A percentile compares a stretch with the other conserved stretches of the same genome.
Evolutionary conservation across 2,113 vertebrate genomes (phyloP).

Genomic region (Pseudopodoces humilis): DNA sequence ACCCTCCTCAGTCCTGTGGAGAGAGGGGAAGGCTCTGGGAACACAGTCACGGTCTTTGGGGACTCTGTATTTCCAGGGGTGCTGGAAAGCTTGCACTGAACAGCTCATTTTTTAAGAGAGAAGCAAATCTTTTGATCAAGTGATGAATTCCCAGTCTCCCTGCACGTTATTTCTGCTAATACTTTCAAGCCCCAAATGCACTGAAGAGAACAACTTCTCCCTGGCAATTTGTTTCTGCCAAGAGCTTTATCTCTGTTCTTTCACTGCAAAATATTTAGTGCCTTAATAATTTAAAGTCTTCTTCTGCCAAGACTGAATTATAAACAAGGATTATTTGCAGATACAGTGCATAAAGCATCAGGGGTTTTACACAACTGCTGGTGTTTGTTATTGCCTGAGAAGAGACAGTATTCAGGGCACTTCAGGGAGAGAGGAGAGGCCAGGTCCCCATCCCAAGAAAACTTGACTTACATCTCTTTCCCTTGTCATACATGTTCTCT

Average conservation of each 20-base stretch:
- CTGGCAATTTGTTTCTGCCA: constrained; percentile 1
- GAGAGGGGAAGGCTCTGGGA: background rate
- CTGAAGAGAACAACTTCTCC: background rate
- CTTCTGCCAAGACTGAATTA: constrained; percentile 40
- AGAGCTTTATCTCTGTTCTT: background rate
- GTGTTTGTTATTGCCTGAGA: constrained; percentile 1
- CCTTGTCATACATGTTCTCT: background rate
- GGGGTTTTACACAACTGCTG: background rate
- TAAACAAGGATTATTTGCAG: constrained; percentile 53
- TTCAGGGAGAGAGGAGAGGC: background rate
- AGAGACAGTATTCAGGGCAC: background rate
- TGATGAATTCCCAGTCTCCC: background rate
- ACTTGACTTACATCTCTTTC: background rate
- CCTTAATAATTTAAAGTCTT: constrained; percentile 61
- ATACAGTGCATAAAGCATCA: background rate
- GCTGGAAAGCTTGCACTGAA: background rate
- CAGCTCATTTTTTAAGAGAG: background rate
- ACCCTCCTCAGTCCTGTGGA: background rate
- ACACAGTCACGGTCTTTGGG: background rate
- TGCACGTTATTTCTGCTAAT: background rate
- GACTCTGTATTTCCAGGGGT: background rate
- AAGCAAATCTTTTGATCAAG: background rate
- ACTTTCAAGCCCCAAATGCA: background rate
- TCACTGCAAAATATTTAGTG: constrained; percentile 31
- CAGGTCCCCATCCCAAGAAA: background rate